Conservation (phyloP, 2,888 invertebrate genomes). For the Himalopsyche kuldschensis region DNA sequence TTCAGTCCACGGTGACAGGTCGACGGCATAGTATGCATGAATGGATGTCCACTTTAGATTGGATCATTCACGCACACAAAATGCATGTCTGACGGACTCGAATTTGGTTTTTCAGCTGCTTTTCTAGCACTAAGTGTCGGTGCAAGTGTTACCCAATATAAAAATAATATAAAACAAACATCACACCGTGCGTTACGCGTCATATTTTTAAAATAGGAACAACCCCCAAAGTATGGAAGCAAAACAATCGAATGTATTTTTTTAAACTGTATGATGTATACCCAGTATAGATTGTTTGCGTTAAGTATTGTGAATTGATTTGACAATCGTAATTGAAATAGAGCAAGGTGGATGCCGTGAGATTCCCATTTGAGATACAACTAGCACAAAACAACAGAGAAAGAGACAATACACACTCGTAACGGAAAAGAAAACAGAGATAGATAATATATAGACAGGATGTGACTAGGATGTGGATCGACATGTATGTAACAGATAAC, state of each 20-base stretch:
- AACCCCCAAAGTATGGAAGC: slow-evolving; percentile 8
- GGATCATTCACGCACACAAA: neutral
- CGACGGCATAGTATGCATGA: neutral
- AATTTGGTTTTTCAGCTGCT: slow-evolving; percentile 34
- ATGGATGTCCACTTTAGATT: neutral
- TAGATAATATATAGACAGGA: slow-evolving; percentile 12
- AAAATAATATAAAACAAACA: slow-evolving; percentile 18
- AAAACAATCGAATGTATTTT: slow-evolving; percentile 2
- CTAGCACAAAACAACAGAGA: slow-evolving; percentile 40
- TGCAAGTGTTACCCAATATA: slow-evolving; percentile 28
- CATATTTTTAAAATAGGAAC: slow-evolving; percentile 8
- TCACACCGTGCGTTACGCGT: slow-evolving; percentile 23
- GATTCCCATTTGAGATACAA: slow-evolving; percentile 37
- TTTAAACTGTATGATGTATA: neutral
- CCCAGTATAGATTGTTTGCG: neutral
- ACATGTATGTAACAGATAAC: slow-evolving; percentile 4
- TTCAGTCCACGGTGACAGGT: neutral
- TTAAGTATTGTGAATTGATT: neutral
- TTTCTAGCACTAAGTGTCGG: slow-evolving; percentile 39
- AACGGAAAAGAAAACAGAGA: slow-evolving; percentile 34
- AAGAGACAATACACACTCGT: slow-evolving; percentile 38
- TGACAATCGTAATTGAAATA: neutral
- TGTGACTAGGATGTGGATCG: slow-evolving; percentile 3
- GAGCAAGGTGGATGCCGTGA: slow-evolving; percentile 35
- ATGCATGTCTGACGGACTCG: neutral